Evolutionary conservation across 2,888 invertebrate species (phyloP).

Genomic region (Sycophila texana): DNA sequence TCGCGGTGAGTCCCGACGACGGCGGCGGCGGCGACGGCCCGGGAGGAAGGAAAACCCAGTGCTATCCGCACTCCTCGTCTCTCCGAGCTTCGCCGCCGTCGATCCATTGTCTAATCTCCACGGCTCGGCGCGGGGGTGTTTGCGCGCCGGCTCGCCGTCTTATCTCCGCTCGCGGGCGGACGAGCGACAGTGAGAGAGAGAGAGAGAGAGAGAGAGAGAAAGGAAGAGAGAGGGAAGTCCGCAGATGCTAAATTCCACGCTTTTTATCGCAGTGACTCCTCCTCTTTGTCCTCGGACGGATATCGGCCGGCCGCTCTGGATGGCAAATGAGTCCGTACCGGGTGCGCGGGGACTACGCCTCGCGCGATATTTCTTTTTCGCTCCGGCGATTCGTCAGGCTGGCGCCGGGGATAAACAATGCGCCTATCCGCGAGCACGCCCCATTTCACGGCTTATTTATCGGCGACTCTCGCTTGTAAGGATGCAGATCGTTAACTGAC

Average conservation of each 20-base stretch:
- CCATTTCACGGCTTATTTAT: conserved; percentile 36
- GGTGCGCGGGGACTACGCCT: neutral
- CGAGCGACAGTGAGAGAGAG: no score
- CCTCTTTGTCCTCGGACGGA: neutral
- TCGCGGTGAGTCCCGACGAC: conserved; percentile 4
- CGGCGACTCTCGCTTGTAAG: neutral
- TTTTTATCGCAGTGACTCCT: conserved; percentile 26
- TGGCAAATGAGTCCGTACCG: conserved; percentile 21
- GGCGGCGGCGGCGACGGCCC: neutral
- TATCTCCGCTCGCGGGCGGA: neutral
- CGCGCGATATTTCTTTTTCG: conserved; percentile 25
- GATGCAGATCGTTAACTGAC: neutral
- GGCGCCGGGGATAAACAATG: conserved; percentile 22
- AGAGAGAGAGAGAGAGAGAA: no score
- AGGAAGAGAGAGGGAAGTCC: neutral
- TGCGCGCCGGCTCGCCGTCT: neutral
- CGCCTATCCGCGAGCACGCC: conserved; percentile 11
- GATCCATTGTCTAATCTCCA: conserved; percentile 31
- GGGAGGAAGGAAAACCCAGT: neutral
- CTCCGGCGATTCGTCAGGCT: conserved; percentile 8
- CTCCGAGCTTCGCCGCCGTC: neutral
- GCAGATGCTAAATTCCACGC: conserved; percentile 28
- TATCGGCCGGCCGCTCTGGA: neutral
- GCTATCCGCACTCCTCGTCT: conserved; percentile 6
- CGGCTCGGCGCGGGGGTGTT: neutral